Percentiles rank a stretch among this genome's conserved stretches.
Evolutionary conservation across 1,140 invertebrate species (phyloP).

Genomic region (Xylocopa sonorina): DNA sequence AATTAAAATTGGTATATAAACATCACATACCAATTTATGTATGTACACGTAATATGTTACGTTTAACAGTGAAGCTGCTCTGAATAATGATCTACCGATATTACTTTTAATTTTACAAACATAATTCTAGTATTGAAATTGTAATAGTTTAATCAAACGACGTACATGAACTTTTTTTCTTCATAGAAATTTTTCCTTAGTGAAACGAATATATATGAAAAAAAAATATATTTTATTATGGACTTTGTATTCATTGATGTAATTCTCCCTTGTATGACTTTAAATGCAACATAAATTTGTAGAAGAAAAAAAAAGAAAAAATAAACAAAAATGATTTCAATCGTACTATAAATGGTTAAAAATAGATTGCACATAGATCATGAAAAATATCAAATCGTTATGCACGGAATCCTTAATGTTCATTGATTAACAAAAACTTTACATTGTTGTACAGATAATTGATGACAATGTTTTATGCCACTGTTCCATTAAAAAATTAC

Average conservation of each 20-base stretch:
- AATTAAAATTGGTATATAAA: neutral
- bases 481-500: conserved; percentile 53
- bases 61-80: conserved; percentile 23
- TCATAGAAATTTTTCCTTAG: conserved; percentile 47
- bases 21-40: neutral
- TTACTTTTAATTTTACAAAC: conserved; percentile 35
- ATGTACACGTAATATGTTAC: conserved; percentile 14
- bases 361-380: conserved; percentile 58
- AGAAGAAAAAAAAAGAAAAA: conserved; percentile 13
- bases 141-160: conserved; percentile 31
- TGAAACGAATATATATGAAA: conserved; percentile 38
- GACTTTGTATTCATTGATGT: conserved; percentile 44
- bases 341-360: conserved; percentile 20
- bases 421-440: conserved; percentile 45
- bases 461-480: conserved; percentile 54
- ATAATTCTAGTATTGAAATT: no score
- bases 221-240: conserved; percentile 48
- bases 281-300: conserved; percentile 34
- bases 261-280: conserved; percentile 42
- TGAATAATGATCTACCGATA: conserved; percentile 24
- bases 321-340: conserved; percentile 16
- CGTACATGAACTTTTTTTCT: conserved; percentile 35
- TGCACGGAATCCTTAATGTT: conserved; percentile 11
- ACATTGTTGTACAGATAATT: conserved; percentile 45
- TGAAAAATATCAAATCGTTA: conserved; percentile 2